phyloP scores from a whole-genome alignment of 2,113 vertebrate genomes.

The Willisornis vidua region DNA sequence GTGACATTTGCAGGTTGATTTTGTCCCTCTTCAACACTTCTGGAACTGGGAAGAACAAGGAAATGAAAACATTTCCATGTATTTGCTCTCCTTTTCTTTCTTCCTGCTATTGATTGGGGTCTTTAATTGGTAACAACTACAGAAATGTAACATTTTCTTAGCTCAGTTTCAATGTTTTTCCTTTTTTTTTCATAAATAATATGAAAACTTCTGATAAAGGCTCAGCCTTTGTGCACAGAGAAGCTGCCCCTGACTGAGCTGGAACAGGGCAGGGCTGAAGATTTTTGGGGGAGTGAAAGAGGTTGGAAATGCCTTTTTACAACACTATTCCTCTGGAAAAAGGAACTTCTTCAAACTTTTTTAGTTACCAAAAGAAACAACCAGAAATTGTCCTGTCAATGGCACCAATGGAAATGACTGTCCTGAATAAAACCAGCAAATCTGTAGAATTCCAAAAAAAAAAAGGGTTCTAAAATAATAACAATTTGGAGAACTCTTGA shows the following conservation, averaged over 20 bases:
- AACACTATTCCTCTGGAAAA: neutral
- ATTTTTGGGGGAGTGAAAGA: neutral
- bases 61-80: neutral
- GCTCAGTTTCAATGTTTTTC: neutral
- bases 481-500: neutral
- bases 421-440: neutral
- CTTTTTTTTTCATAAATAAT: neutral
- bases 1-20: neutral
- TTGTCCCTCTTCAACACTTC: neutral
- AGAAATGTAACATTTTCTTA: neutral
- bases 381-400: neutral
- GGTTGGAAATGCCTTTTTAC: neutral
- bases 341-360: fast-evolving
- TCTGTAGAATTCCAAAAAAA: neutral
- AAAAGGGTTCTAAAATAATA: neutral
- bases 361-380: neutral
- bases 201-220: neutral
- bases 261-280: neutral
- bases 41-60: neutral
- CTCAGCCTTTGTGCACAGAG: neutral
- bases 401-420: neutral
- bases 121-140: neutral
- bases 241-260: neutral
- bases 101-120: neutral
- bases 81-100: neutral